These are phyloP conservation scores for Heliconius eleuchia DNA, from an alignment of 1,140 invertebrate genomes.

Conservation along the genomic window DNA sequence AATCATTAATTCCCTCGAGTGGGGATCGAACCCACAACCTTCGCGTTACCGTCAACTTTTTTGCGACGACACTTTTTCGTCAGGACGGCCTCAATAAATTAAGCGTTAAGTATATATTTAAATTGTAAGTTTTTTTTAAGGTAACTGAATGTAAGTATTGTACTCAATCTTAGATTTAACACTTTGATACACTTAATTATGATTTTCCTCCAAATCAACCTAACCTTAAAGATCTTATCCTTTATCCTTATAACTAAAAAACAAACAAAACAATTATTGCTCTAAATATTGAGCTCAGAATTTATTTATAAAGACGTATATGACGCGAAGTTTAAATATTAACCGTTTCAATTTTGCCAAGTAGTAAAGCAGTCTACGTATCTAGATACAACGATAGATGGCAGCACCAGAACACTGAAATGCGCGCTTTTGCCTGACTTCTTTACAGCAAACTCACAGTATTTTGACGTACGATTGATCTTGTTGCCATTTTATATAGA, in stretches of 20 bases:
- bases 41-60: too few relatives aligned
- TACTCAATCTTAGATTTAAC: too few relatives aligned
- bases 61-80: too few relatives aligned
- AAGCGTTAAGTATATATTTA: background rate
- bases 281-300: background rate
- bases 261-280: too few relatives aligned
- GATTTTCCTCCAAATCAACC: too few relatives aligned
- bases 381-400: conserved; percentile 45
- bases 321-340: background rate
- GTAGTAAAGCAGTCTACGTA: background rate
- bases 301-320: background rate
- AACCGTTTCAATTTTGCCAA: background rate
- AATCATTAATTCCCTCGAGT: too few relatives aligned
- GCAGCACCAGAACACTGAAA: conserved; percentile 48
- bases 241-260: too few relatives aligned
- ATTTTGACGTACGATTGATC: conserved; percentile 49
- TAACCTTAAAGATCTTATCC: too few relatives aligned
- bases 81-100: too few relatives aligned
- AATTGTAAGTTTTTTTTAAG: background rate
- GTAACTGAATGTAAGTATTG: too few relatives aligned
- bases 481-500: conserved; percentile 43
- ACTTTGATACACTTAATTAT: too few relatives aligned
- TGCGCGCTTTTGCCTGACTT: conserved; percentile 58
- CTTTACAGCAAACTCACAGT: conserved; percentile 39
- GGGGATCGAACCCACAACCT: too few relatives aligned